Conservation (phyloP, 1,140 invertebrate genomes). For the Melanaphis sacchari region DNA sequence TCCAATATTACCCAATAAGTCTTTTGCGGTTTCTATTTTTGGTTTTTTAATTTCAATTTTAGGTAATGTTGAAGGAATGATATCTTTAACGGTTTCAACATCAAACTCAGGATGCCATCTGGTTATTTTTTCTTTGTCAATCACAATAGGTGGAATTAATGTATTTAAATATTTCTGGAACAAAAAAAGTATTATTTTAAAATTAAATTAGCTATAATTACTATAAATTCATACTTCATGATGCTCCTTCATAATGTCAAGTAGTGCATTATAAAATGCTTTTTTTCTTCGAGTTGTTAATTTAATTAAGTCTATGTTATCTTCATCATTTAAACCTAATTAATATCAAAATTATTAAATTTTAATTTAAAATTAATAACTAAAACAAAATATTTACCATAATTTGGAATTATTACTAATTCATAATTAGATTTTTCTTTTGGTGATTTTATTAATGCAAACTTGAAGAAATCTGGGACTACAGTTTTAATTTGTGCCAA, state of each 20-base stretch:
- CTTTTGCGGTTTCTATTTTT: slow-evolving; percentile 75
- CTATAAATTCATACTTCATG: neutral
- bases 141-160: slow-evolving; percentile 76
- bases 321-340: neutral
- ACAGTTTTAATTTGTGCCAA: slow-evolving; percentile 85
- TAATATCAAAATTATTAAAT: neutral
- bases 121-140: slow-evolving; percentile 76
- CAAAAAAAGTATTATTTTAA: slow-evolving; percentile 31
- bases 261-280: neutral
- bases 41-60: slow-evolving; percentile 75
- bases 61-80: slow-evolving; percentile 75
- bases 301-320: slow-evolving; percentile 34
- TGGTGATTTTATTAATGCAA: slow-evolving; percentile 26
- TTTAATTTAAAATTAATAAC: neutral
- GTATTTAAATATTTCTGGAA: slow-evolving; percentile 73
- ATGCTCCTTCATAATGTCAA: slow-evolving; percentile 36
- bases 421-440: slow-evolving; percentile 38
- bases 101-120: slow-evolving; percentile 93
- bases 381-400: slow-evolving; percentile 4
- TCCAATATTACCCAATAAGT: slow-evolving; percentile 63
- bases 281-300: slow-evolving; percentile 29
- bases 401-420: slow-evolving; percentile 42
- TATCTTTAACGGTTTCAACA: slow-evolving; percentile 80
- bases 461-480: slow-evolving; percentile 68
- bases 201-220: slow-evolving; percentile 25